Evolutionary conservation across 2,888 invertebrate genomes (phyloP), one percentile per base, ranked within the genome.

Genomic region (Beris chalybata): DNA sequence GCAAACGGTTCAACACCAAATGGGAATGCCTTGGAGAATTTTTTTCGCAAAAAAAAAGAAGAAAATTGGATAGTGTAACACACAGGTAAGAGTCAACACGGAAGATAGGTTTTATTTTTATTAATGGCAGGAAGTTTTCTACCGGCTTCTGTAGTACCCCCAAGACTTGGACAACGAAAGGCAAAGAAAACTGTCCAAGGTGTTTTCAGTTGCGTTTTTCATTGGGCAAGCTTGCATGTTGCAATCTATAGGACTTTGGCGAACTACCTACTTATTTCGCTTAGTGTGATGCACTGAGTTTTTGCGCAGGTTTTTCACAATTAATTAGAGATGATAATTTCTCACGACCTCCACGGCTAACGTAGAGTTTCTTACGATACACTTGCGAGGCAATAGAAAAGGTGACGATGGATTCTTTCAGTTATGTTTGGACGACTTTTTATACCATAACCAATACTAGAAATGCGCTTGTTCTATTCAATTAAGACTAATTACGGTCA

Each of bases 181-280:
- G 52, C 15, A 52, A 30, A 52, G 61, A 61, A 61, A 61, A 61
- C 52, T 61, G 61, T 61, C 61, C 61, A 61, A 61, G 50, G 52
- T 38, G 38, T 38, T 7, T 22, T 50, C 50, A 61, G 50, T 61
- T 61, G 61, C 61, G 52, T 61, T 52, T 59, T 61, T 43, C 43
- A 52, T 61, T 61, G 61, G 61, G 61, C 61, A 61, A 61, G 61
- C 61, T 50, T 61, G 61, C 61, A 61, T 61, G 61, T 38, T 61
- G 61, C 50, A 52, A 22, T 31, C 38, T 38, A 38, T 38, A 38
- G 38, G 9, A 38, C 38, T 38, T 38, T 38, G 38, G 38, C 38
- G 7, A 38, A 38, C 7, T 9, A 38, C 38, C 9, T 38, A 7
- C 9, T 38, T 38, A 38, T 38, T 38, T 3, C 7, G 4, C 45